Conservation (phyloP, 2,888 invertebrate species). For the Pedicia rivosa region DNA sequence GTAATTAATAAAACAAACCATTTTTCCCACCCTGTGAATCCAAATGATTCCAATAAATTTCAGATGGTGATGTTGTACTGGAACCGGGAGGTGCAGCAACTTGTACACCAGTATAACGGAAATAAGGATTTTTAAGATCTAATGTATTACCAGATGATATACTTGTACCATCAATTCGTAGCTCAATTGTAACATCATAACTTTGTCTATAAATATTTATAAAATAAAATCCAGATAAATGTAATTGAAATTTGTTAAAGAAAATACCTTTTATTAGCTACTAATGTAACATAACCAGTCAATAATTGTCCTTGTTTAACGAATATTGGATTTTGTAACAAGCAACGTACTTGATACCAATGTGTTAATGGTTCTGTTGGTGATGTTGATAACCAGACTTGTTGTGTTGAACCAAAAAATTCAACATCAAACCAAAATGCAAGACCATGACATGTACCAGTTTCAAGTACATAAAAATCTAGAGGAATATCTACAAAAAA, state of each 20-base stretch:
- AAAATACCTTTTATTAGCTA: conserved; percentile 57
- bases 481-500: conserved; percentile 64
- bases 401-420: conserved; percentile 77
- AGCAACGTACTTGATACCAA: conserved; percentile 97
- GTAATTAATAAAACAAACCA: conserved; percentile 15
- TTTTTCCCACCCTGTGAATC: conserved; percentile 47
- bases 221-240: neutral
- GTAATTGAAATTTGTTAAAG: neutral
- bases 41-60: conserved; percentile 76
- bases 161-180: conserved; percentile 77
- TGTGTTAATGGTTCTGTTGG: conserved; percentile 97
- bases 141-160: conserved; percentile 78
- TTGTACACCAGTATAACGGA: conserved; percentile 88
- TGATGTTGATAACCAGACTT: conserved; percentile 93
- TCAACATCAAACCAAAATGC: conserved; percentile 99
- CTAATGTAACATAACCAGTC: conserved; percentile 70
- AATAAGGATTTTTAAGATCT: conserved; percentile 97
- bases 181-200: conserved; percentile 94
- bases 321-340: conserved; percentile 84
- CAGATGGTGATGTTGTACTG: conserved; percentile 81
- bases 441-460: conserved; percentile 90
- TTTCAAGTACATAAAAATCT: conserved; percentile 79
- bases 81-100: conserved; percentile 86
- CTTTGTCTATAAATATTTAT: conserved; percentile 53
- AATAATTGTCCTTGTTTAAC: conserved; percentile 87